These are phyloP conservation scores for Rutilus rutilus DNA, from an alignment of 2,113 vertebrate genomes.

Conservation along the genomic window DNA sequence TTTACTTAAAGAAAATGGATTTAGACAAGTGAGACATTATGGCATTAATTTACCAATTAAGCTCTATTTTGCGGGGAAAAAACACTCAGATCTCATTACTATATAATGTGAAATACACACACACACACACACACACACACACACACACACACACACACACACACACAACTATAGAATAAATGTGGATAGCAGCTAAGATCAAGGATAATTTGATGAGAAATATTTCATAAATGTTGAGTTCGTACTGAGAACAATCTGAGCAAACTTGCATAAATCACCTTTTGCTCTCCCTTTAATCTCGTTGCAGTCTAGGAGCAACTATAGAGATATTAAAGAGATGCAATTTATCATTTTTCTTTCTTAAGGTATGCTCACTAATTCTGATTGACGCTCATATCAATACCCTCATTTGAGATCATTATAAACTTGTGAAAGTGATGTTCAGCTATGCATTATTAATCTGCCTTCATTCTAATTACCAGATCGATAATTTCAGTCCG, in stretches of 20 bases:
- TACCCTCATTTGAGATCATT: neutral
- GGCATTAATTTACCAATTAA: neutral
- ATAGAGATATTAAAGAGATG: neutral
- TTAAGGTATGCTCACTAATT: neutral
- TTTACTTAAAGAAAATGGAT: neutral
- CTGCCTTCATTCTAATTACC: conserved; percentile 29
- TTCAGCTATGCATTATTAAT: conserved; percentile 51
- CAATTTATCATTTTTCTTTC: neutral
- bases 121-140: no score
- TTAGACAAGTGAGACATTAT: neutral
- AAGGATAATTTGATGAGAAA: neutral
- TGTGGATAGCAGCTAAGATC: neutral
- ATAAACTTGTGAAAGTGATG: conserved; percentile 41
- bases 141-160: neutral
- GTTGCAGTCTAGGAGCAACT: neutral
- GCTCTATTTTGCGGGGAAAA: no score
- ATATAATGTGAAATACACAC: no score
- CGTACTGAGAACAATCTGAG: neutral
- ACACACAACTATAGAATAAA: neutral
- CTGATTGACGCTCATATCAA: conserved; percentile 31
- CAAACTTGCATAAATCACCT: no score
- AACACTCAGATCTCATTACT: no score
- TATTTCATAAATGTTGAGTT: neutral
- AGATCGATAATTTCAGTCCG: conserved; percentile 27
- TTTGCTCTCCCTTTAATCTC: neutral